Evolutionary conservation across 64 coral and sea anemone genomes (phyloP).

Genomic region (Porites lutea): DNA sequence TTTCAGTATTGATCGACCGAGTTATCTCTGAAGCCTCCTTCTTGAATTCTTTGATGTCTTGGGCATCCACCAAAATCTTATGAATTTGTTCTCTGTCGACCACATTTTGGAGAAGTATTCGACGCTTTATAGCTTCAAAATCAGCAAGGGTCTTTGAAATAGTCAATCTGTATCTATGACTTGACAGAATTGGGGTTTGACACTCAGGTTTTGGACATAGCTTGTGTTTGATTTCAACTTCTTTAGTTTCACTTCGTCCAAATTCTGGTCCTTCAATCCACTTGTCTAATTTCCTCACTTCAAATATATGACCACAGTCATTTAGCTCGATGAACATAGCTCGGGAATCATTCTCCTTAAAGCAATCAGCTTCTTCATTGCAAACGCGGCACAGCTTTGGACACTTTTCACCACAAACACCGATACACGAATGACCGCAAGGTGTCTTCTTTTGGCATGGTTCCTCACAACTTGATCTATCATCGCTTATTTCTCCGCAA

Average conservation of each 20-base stretch:
- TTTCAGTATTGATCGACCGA: not conserved
- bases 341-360: slow-evolving; percentile 56
- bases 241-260: not conserved
- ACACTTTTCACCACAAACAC: slow-evolving; percentile 82
- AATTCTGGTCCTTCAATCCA: slow-evolving; percentile 41
- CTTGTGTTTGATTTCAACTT: slow-evolving; percentile 9
- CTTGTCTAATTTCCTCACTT: slow-evolving; percentile 72
- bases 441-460: slow-evolving; percentile 42
- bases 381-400: slow-evolving; percentile 82
- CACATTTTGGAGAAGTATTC: not conserved
- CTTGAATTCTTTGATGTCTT: not conserved
- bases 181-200: slow-evolving; percentile 59
- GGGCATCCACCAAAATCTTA: not conserved
- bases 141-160: slow-evolving; percentile 62
- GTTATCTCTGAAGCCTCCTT: not conserved
- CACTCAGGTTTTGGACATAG: slow-evolving; percentile 72
- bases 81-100: slow-evolving; percentile 12
- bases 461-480: slow-evolving; percentile 59
- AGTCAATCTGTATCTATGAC: slow-evolving; percentile 71
- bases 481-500: slow-evolving; percentile 48
- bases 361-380: slow-evolving; percentile 39
- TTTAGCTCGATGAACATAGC: slow-evolving; percentile 83
- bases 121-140: slow-evolving; percentile 72
- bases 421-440: slow-evolving; percentile 73
- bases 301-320: slow-evolving; percentile 84